Evolutionary conservation across 2,113 vertebrate species (phyloP), one percentile per base, ranked within the genome.

Genomic region (Syngnathus typhle): DNA sequence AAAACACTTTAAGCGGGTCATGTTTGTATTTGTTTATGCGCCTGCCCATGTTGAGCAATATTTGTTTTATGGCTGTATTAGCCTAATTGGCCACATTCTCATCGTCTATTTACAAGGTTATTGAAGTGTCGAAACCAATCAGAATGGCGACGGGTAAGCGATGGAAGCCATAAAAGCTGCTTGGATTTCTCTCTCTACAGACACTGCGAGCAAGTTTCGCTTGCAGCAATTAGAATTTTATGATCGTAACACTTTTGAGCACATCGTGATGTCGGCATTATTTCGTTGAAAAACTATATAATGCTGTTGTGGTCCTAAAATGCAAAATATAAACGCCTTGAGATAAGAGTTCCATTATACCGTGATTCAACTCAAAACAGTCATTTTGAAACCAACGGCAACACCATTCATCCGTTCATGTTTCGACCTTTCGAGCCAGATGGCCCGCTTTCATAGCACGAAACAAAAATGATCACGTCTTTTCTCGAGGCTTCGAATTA

Each of bases 81-180:
- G 64, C 37, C 55, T 70, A 73, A 82, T 73, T 72, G 74, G 76
- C 81, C 80, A 83, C 68, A 67, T 74, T 69, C 82, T 88, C 73
- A 76, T 51, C 16, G 67, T 65, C 80, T 69, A 79, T 84, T 86
- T 82, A 83, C 64, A 70, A 13, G 68, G 70, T 60, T 78, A 72
- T 82, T 85, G 78, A 71, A 69, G 81, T 74, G 73, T 82, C 85
- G 4, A 72, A 21, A 61, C 39, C 61, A 10, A 68, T 51, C 32
- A 68, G 65, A 44, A 37, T 44, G 68, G 23, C 21, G 23, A 51
- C 52, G 39, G 9, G 66, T 56, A 67, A 60, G 59, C 76, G 61
- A 52, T 54, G 11, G 65, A 19, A 7, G 23, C 1, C 58, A n/a
- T 37, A 19, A 65, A 73, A 38, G 64, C 44, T 60, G 52, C 13